Evolutionary conservation across 1,140 invertebrate species (phyloP), one percentile per base, ranked within the genome.

Genomic region (Leptestheria dahalacensis): DNA sequence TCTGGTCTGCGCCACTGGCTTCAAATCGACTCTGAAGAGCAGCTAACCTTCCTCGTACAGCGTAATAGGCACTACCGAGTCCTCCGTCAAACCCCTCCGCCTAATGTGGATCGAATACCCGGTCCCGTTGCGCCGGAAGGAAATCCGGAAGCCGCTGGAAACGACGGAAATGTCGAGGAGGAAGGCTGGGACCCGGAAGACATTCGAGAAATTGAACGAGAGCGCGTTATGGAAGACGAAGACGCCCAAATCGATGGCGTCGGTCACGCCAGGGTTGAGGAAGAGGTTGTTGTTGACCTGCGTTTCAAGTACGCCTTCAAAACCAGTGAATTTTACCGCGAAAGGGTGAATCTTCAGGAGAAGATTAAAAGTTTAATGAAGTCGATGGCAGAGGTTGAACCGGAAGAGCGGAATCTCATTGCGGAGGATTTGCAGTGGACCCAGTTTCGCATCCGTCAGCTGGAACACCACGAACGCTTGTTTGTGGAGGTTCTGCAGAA

Each of bases 141-240:
- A 4, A 29, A 56, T 18, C 53, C 53, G 41, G 25, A 26, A 20
- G 3, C 25, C 24, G 53, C 1, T 18, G 23, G 41, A 10, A 2
- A 51, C 9, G 51, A 55, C 9, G 53, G 21, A 12, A 12, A 18
- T 20, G 25, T 18, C n/a, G 28, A 60, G 21, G 58, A 60, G 33
- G 58, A 60, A 41, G 58, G 51, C 20, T 60, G 58, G 58, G 58
- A 60, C 28, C 49, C 49, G 29, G 58, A 60, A 52, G 58, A 60
- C 23, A 26, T 60, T 2, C 21, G 52, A 11, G 58, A 60, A 28
- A 51, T 51, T 25, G 24, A 55, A 55, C 25, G 24, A 29, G 26
- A 55, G 33, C 26, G 53, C 21, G 33, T 55, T 11, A n/a, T 55
- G 28, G 53, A 55, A 4, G 53, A 55, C 33, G 50, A 4, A 15